Evolutionary conservation across 2,113 vertebrate genomes (phyloP).

Genomic region (Myotis lucifugus): DNA sequence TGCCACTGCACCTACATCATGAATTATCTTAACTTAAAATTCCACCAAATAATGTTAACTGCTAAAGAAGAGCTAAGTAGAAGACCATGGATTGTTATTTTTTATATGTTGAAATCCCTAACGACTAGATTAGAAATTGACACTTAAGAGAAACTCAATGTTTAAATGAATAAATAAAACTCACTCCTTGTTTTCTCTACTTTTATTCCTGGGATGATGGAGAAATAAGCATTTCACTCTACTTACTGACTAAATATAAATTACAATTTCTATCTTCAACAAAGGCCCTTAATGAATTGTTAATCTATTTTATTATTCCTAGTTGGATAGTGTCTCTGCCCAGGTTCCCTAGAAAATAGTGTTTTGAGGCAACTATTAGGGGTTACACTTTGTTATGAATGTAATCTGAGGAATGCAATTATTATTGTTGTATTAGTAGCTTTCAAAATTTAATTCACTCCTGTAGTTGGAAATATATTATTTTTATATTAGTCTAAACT

Average conservation of each 20-base stretch:
- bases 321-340: background rate
- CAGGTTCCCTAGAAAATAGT: background rate
- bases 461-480: background rate
- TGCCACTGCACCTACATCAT: background rate
- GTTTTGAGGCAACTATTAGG: background rate
- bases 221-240: background rate
- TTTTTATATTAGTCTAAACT: background rate
- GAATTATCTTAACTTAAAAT: background rate
- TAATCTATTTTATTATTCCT: background rate
- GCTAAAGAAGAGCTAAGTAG: background rate
- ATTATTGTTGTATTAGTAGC: background rate
- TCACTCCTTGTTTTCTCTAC: background rate
- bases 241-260: background rate
- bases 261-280: background rate
- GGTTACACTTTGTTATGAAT: background rate
- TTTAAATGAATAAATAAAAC: background rate
- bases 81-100: background rate
- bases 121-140: background rate
- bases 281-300: background rate
- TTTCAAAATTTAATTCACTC: background rate
- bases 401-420: background rate
- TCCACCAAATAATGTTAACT: background rate
- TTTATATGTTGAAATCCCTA: background rate
- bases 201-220: background rate
- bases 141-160: background rate